phyloP scores from a whole-genome alignment of 2,113 vertebrate genomes.

The Mormoops blainvillei region DNA sequence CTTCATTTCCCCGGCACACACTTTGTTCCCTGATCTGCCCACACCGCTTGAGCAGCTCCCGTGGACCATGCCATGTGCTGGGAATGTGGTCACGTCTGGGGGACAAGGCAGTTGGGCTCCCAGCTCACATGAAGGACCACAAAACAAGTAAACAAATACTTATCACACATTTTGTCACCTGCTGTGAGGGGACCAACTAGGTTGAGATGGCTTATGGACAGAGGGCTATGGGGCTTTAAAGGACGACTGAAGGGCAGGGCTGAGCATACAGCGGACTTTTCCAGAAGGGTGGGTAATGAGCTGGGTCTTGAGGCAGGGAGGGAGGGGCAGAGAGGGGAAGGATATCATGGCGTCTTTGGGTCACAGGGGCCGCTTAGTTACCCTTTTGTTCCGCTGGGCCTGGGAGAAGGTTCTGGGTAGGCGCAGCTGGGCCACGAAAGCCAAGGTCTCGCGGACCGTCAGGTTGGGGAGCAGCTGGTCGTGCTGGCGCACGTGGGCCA shows the following conservation, averaged over 20 bases:
- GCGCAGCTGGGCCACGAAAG: slow-evolving; percentile 90
- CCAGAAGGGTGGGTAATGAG: not conserved
- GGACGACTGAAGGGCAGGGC: not conserved
- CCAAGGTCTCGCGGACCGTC: slow-evolving; percentile 92
- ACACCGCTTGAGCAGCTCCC: too few species aligned
- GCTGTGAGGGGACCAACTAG: accelerated
- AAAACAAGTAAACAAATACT: not conserved
- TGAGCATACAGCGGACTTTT: not conserved
- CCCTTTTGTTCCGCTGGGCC: slow-evolving; percentile 90
- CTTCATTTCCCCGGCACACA: too few species aligned
- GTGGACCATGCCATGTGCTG: accelerated
- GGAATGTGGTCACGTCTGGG: not conserved
- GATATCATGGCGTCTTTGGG: not conserved
- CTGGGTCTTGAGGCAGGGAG: not conserved
- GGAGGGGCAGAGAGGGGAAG: not conserved
- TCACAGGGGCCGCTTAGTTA: slow-evolving; percentile 63
- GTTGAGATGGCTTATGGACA: too few species aligned
- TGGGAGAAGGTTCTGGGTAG: slow-evolving; percentile 91
- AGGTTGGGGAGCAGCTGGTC: slow-evolving; percentile 94
- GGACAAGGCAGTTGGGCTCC: not conserved
- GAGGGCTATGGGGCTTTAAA: not conserved
- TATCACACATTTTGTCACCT: not conserved
- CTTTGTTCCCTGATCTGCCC: not conserved
- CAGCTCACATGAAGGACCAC: not conserved
- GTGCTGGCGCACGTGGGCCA: slow-evolving; percentile 92